Evolutionary conservation across 2,797 vertebrate genomes (phyloP).

Genomic region (Tauraco hartlaubi): DNA sequence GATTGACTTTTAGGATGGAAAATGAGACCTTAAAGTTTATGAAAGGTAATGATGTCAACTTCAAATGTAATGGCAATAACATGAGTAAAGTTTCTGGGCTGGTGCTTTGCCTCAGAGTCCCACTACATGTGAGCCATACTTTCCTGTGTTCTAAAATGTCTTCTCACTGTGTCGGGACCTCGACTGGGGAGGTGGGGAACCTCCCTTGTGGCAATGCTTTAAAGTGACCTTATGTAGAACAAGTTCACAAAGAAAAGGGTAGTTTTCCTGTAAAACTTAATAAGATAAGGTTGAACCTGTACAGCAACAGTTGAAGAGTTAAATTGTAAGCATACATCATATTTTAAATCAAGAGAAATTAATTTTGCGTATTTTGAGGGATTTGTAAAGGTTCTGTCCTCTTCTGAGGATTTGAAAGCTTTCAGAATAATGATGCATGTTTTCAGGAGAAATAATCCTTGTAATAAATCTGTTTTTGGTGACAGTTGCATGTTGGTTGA

Average conservation of each 20-base stretch:
- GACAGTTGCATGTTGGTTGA: neutral
- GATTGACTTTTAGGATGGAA: neutral
- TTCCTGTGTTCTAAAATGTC: neutral
- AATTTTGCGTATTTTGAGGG: neutral
- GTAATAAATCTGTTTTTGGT: neutral
- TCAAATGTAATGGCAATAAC: neutral
- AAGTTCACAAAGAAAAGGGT: neutral
- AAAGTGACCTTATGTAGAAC: neutral
- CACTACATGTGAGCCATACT: accelerated
- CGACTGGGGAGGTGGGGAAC: accelerated
- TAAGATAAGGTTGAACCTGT: neutral
- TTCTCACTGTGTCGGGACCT: neutral
- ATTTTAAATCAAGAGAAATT: neutral
- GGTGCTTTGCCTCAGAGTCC: neutral
- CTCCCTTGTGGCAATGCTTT: neutral
- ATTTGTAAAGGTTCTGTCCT: neutral
- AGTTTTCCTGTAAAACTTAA: neutral
- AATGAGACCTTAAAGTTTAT: neutral
- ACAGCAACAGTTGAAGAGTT: neutral
- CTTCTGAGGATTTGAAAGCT: neutral
- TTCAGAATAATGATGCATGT: neutral
- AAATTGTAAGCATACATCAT: accelerated
- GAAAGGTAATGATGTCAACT: neutral
- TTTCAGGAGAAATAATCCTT: neutral
- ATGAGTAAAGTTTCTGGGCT: neutral